Evolutionary conservation across 2,113 vertebrate species (phyloP), one percentile per base, ranked within the genome.

Genomic region (Aramus guarauna): DNA sequence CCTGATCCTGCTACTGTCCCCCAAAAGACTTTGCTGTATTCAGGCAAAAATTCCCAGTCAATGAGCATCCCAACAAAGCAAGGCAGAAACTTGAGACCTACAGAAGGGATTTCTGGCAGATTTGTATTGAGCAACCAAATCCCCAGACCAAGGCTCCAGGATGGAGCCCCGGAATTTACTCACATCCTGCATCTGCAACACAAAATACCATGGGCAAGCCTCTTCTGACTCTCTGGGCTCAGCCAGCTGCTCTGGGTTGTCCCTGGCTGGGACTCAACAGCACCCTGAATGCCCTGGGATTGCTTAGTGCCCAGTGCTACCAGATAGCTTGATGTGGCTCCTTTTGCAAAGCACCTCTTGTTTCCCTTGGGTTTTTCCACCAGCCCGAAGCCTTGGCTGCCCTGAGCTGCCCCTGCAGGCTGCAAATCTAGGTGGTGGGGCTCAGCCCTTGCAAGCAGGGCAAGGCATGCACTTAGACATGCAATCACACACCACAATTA

Each of bases 291-390:
- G 1, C 39, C 15, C 71, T n/a, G 63, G 80, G 34, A 69, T 8
- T 15, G 22, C 47, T 43, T 45, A 59, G 30, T 6, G 6, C 21
- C 36, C 63, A 27, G 52, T 14, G 39, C 23, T 50, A 67, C 67
- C 20, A 22, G 6, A 27, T 2, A 71, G 13, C 56, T 32, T 2
- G 0, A 0, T 4, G 26, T 7, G 21, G 27, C 29, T 55, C 34
- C 30, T 56, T 45, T 50, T 37, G 18, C 58, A 75, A 59, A 50
- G n/a, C 5, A 1, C 52, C 58, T 76, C 52, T 24, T 0, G 0
- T n/a, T 91, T 76, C 36, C 34, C 34, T 50, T 26, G 39, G 11
- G 30, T 59, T 87, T 88, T 32, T 69, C 3, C 4, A 41, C 34
- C 50, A 45, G 45, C 36, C 68, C 2, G 0, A 71, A 72, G 32